Conservation (phyloP, 2,888 invertebrate genomes). For the Epicampocera succincta region DNA sequence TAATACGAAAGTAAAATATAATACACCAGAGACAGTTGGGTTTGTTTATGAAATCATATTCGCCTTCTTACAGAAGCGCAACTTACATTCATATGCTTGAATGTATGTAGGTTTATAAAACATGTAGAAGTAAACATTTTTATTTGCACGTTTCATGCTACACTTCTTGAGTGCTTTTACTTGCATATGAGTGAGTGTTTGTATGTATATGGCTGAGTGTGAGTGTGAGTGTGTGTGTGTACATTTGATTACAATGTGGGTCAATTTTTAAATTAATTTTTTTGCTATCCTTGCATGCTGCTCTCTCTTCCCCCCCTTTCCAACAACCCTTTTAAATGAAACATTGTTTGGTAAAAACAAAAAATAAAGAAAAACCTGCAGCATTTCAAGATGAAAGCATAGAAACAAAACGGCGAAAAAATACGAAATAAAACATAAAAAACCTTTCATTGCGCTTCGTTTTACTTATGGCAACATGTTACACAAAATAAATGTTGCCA, state of each 20-base stretch:
- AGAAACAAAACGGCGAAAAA: slow-evolving; percentile 18
- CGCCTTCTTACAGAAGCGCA: slow-evolving; percentile 10
- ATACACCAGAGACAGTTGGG: slow-evolving; percentile 61
- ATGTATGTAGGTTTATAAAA: slow-evolving; percentile 10
- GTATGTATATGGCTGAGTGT: background rate
- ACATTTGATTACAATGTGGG: slow-evolving; percentile 47
- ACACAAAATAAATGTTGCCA: slow-evolving; percentile 51
- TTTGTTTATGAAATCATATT: slow-evolving; percentile 52
- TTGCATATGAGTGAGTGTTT: background rate
- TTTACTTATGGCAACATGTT: slow-evolving; percentile 62
- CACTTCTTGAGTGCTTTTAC: slow-evolving; percentile 4
- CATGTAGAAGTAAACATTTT: too few species aligned
- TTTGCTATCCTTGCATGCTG: background rate
- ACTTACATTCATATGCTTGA: slow-evolving; percentile 3
- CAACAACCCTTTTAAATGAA: slow-evolving; percentile 12
- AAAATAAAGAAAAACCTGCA: slow-evolving; percentile 23
- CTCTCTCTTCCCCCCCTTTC: background rate
- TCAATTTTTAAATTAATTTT: slow-evolving; percentile 47
- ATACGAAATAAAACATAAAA: slow-evolving; percentile 22
- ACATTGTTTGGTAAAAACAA: slow-evolving; percentile 9
- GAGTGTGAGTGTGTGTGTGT: background rate
- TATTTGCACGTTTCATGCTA: slow-evolving; percentile 25
- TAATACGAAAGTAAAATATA: slow-evolving; percentile 29
- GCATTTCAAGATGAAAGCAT: slow-evolving; percentile 36
- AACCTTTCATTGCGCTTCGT: slow-evolving; percentile 26